Evolutionary conservation across 2,113 vertebrate species (phyloP), one percentile per base, ranked within the genome.

Genomic region (Actenoides lindsayi): DNA sequence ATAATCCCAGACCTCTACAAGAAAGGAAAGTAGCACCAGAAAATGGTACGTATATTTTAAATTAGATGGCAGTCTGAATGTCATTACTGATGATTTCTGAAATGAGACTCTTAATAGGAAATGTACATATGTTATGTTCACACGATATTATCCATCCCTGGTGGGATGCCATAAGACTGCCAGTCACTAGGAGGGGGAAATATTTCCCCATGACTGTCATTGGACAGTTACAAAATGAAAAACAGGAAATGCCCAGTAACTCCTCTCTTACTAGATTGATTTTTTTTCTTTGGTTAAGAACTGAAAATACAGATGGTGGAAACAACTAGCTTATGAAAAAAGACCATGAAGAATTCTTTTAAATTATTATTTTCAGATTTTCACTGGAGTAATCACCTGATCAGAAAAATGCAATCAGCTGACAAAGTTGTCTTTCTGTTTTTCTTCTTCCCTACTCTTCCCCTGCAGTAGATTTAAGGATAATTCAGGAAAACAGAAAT

Each of bases 401-500:
- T 63, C 25, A 63, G 37, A 63, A 83, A 70, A 86, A 5, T 16
- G 65, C 21, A 31, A 88, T n/a, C 30, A 39, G 33, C 48, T 94
- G 60, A 54, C 27, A 67, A 16, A 2, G 0, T 23, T 88, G 13
- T 39, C 21, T 71, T 73, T 80, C 17, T 77, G 20, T 2, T 42
- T 60, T 75, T 81, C 73, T 2, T 33, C 8, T 50, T 74, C 21
- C 42, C 28, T 63, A 69, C 28, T 16, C 12, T 57, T 31, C 7
- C 24, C 42, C 18, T 96, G 65, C 77, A 98, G 94, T 88, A 98
- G 99, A 99, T 96, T 90, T 94, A 87, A 98, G 96, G 62, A 97
- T 99, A 90, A 86, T 97, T 94, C 95, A 96, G 46, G 99, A 99
- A 97, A 98, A 99, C 71, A 95, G 20, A 35, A 86, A 74, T n/a